Base-by-base conservation (phyloP, 1,140 invertebrate species). In the Elymnias hypermnestra region DNA sequence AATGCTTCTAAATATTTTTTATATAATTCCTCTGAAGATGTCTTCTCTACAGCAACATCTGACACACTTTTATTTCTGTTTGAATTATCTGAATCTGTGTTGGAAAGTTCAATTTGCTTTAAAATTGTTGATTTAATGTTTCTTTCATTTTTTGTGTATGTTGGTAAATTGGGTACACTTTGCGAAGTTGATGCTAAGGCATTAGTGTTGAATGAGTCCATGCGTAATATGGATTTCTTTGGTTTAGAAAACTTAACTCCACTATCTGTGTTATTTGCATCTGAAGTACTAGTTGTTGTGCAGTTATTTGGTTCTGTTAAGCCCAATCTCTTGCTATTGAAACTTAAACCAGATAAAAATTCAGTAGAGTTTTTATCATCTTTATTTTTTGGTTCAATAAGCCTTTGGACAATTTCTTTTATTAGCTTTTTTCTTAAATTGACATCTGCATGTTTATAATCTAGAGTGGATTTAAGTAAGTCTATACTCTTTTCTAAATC, bases 11-110 rank as follows among this genome's bases (percentile, higher is more conserved):
- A 49, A 60, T 85, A 87, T 46, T 83, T 74, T 44, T 76, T 57
- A 43, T 86, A 87, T 10, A 85, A 59, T 56, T 78, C 66, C 52
- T 85, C 71, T 13, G 84, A 85, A n/a, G 77, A 75, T 14, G 72
- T 71, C 51, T 73, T 85, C 17, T 59, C 50, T 33, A 56, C 55
- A 33, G 29, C 56, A 38, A 53, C 63, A 22, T 72, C 63, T 35
- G 66, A 68, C 15, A 59, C 62, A 14, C 58, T 52, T 50, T 65
- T 76, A 31, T 52, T 64, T 63, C 63, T 72, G 46, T 59, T 71
- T 43, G 79, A 81, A 7, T 51, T 39, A 52, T 82, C 77, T 26
- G 82, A 70, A 25, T 76, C 72, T 21, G 77, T 74, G 43, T 71
- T 72, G 10, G 77, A 72, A 28, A 57, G 38, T 15, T 53, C 50